These are phyloP conservation scores for Gorsachius magnificus DNA, from an alignment of 2,797 vertebrate genomes.

Conservation along the genomic window DNA sequence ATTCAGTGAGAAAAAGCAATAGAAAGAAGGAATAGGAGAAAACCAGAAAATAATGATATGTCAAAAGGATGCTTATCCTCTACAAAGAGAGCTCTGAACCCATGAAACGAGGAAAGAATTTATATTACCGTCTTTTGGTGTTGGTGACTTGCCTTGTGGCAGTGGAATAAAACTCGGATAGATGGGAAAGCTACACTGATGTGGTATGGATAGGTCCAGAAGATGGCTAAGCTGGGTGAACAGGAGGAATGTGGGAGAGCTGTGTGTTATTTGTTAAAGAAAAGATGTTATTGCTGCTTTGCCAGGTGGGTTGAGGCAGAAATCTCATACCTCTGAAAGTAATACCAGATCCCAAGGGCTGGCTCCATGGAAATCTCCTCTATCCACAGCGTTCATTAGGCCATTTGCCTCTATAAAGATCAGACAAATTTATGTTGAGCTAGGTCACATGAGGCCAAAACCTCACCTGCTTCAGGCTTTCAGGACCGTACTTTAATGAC, in stretches of 20 bases:
- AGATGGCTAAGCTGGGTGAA: background rate
- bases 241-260: background rate
- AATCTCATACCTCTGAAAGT: slow-evolving; percentile 62
- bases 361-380: slow-evolving; percentile 46
- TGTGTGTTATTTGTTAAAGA: slow-evolving; percentile 17
- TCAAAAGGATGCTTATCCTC: background rate
- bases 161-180: background rate
- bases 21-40: background rate
- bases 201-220: background rate
- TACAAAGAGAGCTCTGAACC: background rate
- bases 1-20: background rate
- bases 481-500: slow-evolving; percentile 39
- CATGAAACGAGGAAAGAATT: background rate
- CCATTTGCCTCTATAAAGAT: slow-evolving; percentile 68
- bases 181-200: fast-evolving
- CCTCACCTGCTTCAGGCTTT: slow-evolving; percentile 62
- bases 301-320: slow-evolving; percentile 57
- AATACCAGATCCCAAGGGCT: slow-evolving; percentile 61
- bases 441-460: slow-evolving; percentile 54
- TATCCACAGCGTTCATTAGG: slow-evolving; percentile 32
- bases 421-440: slow-evolving; percentile 69
- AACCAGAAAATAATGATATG: background rate
- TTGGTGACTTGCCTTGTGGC: background rate
- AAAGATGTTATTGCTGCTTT: slow-evolving; percentile 33
- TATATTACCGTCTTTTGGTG: background rate